phyloP scores from a whole-genome alignment of 2,797 vertebrate genomes.

The Micrastur ruficollis region DNA sequence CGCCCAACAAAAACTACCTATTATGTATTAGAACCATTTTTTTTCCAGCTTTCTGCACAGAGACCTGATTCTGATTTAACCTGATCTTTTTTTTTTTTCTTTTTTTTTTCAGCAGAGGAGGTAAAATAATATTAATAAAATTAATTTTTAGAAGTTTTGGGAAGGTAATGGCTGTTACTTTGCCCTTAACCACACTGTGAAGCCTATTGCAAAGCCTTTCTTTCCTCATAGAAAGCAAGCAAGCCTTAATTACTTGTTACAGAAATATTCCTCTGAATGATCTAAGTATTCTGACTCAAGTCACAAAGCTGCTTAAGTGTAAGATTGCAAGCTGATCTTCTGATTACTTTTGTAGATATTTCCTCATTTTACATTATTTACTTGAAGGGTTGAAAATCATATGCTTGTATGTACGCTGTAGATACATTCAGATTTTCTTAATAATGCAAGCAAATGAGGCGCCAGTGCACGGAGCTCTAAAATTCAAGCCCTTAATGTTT shows the following conservation, averaged over 20 bases:
- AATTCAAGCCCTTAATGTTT: not conserved
- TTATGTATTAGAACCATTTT: constrained; percentile 7
- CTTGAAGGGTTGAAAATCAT: not conserved
- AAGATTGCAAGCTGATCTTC: not conserved
- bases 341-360: not conserved
- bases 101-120: not conserved
- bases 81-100: not conserved
- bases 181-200: not conserved
- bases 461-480: not conserved
- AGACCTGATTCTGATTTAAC: constrained; percentile 10
- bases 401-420: not conserved
- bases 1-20: constrained; percentile 15
- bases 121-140: not conserved
- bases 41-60: not conserved
- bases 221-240: not conserved
- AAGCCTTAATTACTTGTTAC: not conserved
- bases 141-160: not conserved
- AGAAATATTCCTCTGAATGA: not conserved
- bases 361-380: not conserved
- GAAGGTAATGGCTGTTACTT: not conserved
- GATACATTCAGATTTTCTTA: not conserved
- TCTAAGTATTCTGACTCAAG: not conserved
- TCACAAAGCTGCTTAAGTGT: not conserved
- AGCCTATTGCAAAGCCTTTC: not conserved
- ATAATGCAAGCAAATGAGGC: not conserved